Base-by-base conservation (phyloP, 2,113 vertebrate species). In the Myrmophylax atrothorax region DNA sequence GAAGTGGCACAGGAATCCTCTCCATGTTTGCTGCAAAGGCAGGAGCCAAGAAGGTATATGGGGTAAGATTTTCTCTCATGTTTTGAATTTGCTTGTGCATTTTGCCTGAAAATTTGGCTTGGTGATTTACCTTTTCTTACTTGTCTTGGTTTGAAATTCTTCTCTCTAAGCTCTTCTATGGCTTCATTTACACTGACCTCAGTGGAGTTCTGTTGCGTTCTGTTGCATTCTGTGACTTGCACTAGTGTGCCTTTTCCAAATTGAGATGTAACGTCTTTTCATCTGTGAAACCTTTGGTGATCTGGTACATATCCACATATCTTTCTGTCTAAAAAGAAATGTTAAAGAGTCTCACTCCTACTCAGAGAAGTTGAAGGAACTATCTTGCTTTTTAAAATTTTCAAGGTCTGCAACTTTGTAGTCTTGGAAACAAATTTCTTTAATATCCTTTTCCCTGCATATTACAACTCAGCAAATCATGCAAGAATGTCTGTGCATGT, bases 21-120 rank as follows among this genome's bases (percentile, higher is more conserved):
- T 99, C 99, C 88, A 99, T 99, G 99, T 99, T 99, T 68, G 99
- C 99, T 23, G 99, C 99, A 90, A 99, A 99, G 95, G 99, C 99
- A 5, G 99, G 99, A 83, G 99, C 99, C 49, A 99, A 98, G 97
- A 99, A 99, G 49, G 99, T 99, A 60, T 99, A 99, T 28, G 99
- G 99, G 99, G 99, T 99, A 98, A 99, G 99, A 90, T 4, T 75
- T 87, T 68, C n/a, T 89, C 13, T 86, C 22, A 29, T 70, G 14
- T 31, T 82, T 78, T 79, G 17, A 58, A 37, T 50, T n/a, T 47
- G 12, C 49, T 89, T 75, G 40, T 69, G 33, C 29, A 55, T 77
- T 93, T 83, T 60, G 31, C 28, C 40, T 59, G 18, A 88, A 56
- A 79, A 67, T 59, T 86, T 82, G 42, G 4, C 46, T 70, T 80